Conservation (phyloP, 30 jellyfish, hydroid and myxozoan genomes). For the Mastigias papua region DNA sequence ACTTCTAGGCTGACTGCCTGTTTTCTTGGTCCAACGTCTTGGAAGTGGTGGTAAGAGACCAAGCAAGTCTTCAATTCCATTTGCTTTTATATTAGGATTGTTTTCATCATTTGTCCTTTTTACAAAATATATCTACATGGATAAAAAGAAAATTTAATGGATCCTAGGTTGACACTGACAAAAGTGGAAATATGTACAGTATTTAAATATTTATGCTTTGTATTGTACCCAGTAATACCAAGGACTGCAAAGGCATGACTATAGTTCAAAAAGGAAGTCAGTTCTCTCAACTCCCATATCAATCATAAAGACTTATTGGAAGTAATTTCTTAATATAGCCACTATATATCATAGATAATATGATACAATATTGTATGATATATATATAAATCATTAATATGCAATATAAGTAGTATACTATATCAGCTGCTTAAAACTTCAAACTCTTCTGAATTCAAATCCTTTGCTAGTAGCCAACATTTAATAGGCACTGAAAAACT, state of each 20-base stretch:
- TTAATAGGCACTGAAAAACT: neutral
- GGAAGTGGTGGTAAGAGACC: constrained; percentile 89
- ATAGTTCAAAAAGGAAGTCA: too few relatives aligned
- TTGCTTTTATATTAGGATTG: constrained; percentile 37
- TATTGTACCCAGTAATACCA: neutral
- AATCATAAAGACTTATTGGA: too few relatives aligned
- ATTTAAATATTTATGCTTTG: neutral
- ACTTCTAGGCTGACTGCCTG: constrained; percentile 11
- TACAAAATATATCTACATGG: constrained; percentile 68
- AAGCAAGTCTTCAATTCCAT: constrained; percentile 81
- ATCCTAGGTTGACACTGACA: neutral
- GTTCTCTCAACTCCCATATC: too few relatives aligned
- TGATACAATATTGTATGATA: too few relatives aligned
- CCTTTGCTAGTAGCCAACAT: too few relatives aligned
- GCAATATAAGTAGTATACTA: too few relatives aligned
- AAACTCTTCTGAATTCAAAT: too few relatives aligned
- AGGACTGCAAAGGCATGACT: too few relatives aligned
- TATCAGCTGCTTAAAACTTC: too few relatives aligned
- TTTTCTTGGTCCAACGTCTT: constrained; percentile 87
- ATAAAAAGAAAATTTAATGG: neutral
- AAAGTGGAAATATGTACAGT: neutral
- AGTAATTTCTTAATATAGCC: too few relatives aligned
- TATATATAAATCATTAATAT: too few relatives aligned
- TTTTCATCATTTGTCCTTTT: constrained; percentile 59
- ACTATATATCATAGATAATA: too few relatives aligned